Percentiles rank a stretch among this genome's conserved stretches.
Evolutionary conservation across 2,888 invertebrate species (phyloP).

Genomic region (Hirtodrosophila alboralis): DNA sequence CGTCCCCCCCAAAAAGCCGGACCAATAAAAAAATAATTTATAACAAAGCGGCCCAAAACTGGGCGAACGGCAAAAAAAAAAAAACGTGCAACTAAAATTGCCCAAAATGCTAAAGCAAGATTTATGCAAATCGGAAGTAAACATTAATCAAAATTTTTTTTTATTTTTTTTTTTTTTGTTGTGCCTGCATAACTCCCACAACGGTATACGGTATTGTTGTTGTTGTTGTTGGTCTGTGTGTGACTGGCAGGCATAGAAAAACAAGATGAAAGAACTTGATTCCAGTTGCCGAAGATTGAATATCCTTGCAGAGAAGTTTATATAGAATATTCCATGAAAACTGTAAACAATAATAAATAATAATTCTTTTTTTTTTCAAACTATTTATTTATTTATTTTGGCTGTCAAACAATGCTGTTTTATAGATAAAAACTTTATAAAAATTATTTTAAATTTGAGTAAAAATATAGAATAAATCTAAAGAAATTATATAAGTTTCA

Average conservation of each 20-base stretch:
- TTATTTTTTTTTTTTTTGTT: conserved; percentile 29
- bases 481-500: no score
- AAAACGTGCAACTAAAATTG: conserved; percentile 39
- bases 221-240: conserved; percentile 29
- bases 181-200: conserved; percentile 25
- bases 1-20: conserved; percentile 14
- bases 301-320: no score
- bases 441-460: no score
- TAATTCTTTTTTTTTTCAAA: no score
- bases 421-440: no score
- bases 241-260: conserved; percentile 44
- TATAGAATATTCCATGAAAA: no score
- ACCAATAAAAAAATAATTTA: conserved; percentile 76
- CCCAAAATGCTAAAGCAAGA: conserved; percentile 80
- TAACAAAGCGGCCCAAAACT: conserved; percentile 57
- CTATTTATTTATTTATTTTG: no score
- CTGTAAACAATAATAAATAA: no score
- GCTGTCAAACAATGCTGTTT: no score
- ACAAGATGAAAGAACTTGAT: no score
- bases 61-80: conserved; percentile 1
- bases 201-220: conserved; percentile 2
- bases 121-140: conserved; percentile 83
- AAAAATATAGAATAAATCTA: no score
- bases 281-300: no score
- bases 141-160: conserved; percentile 82